A percentile compares a stretch with the other conserved stretches of the same genome.
phyloP scores from a whole-genome alignment of 2,797 vertebrate genomes.

The Ptychadena robeensis region DNA sequence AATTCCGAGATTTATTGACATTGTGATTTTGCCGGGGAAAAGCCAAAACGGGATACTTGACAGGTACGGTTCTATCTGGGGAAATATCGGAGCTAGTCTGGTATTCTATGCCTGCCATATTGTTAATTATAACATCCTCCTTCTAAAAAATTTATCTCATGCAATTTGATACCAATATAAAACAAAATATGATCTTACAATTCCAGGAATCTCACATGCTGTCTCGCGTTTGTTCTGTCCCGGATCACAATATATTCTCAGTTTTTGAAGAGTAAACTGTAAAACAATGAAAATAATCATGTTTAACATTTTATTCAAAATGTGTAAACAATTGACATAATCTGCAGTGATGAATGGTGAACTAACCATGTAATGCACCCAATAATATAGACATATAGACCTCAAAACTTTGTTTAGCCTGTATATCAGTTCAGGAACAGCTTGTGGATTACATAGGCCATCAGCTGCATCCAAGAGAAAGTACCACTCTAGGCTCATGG shows the following conservation, averaged over 20 bases:
- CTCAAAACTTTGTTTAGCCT: too few relatives aligned
- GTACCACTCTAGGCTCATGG: too few relatives aligned
- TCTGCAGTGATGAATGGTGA: background rate
- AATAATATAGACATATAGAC: too few relatives aligned
- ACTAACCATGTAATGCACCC: too few relatives aligned
- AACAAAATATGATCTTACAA: constrained; percentile 76
- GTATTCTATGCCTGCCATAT: too few relatives aligned
- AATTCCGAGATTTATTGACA: too few relatives aligned
- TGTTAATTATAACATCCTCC: background rate
- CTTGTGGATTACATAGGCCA: too few relatives aligned
- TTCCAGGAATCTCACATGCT: constrained; percentile 94
- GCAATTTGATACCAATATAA: background rate
- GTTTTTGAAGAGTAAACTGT: constrained; percentile 95
- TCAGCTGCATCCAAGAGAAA: too few relatives aligned
- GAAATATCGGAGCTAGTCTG: too few relatives aligned
- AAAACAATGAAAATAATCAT: constrained; percentile 63
- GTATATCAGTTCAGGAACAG: too few relatives aligned
- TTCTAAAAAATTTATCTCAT: background rate
- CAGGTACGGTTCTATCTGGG: background rate
- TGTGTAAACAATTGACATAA: background rate
- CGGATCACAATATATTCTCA: constrained; percentile 96
- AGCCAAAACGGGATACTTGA: too few relatives aligned
- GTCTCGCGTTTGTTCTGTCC: constrained; percentile 94
- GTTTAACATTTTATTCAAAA: background rate
- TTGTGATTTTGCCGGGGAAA: too few relatives aligned